These are phyloP conservation scores for mouse (Mus musculus) DNA, from an alignment of 2,113 vertebrate species.

Conservation along the genomic window DNA sequence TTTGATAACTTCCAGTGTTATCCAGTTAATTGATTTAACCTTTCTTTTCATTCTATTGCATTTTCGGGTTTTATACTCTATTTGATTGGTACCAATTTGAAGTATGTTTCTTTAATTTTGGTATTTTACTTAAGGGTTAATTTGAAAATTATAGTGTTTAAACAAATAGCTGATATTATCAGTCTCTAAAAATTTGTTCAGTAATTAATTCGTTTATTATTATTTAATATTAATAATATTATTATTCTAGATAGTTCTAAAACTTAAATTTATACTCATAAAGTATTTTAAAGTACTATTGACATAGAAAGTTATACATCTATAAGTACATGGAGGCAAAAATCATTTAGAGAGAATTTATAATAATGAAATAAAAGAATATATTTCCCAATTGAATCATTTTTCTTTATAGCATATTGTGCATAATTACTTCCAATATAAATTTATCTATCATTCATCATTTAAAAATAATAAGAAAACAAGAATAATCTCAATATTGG, in stretches of 20 bases:
- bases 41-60: slow-evolving; percentile 35
- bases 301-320: slow-evolving; percentile 23
- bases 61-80: slow-evolving; percentile 25
- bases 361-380: slow-evolving; percentile 14
- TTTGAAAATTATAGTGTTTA: slow-evolving; percentile 29
- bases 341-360: slow-evolving; percentile 9
- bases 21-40: slow-evolving; percentile 18
- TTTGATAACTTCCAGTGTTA: not conserved
- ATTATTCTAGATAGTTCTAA: slow-evolving; percentile 19
- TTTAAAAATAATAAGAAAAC: slow-evolving; percentile 34
- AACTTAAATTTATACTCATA: slow-evolving; percentile 27
- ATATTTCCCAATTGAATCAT: slow-evolving; percentile 55
- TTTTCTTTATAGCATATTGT: not conserved
- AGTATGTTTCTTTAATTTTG: not conserved
- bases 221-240: too few species aligned
- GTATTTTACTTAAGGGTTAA: not conserved
- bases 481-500: not conserved
- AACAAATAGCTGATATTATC: not conserved
- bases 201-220: slow-evolving; percentile 13
- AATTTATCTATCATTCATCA: not conserved
- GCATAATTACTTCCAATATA: slow-evolving; percentile 58
- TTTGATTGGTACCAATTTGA: not conserved
- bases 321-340: slow-evolving; percentile 6
- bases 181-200: not conserved
- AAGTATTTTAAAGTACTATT: slow-evolving; percentile 14